Base-by-base conservation (phyloP, 2,113 vertebrate species). In the Daphoenositta chrysoptera region DNA sequence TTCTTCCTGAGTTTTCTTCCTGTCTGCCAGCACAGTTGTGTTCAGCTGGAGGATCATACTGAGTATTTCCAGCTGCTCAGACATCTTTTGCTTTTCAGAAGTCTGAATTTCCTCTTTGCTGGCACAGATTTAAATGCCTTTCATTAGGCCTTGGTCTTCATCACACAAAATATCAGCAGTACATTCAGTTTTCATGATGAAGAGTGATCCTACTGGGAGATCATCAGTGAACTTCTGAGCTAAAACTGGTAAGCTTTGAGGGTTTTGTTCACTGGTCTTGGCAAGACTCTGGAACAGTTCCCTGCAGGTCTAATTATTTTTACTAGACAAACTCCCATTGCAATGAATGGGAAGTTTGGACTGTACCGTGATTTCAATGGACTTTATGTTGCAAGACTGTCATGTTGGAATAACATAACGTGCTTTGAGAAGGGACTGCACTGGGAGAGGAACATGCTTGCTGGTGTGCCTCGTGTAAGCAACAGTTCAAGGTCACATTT, bases 231-330 rank as follows among this genome's bases (percentile, higher is more conserved):
- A 86, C 53, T 89, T 96, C 87, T 90, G 78, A 96, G 95, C 78
- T 96, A 95, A 96, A 96, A 91, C 87, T 91, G 90, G 91, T 90
- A 88, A 86, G 78, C 95, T 97, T 97, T 96, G 94, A 97, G 91
- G 58, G 56, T 81, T 95, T 95, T 92, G 91, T 89, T 95, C 86
- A 80, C 69, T 91, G 93, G 86, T 84, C 47, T 61, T 96, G 90
- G 94, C 83, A 96, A 94, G 87, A 79, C 72, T 75, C 58, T 91
- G 93, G 91, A 94, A 65, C 63, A 89, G 93, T 96, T 97, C 97
- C 96, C 97, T 96, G 91, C 93, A 96, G 96, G 89, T 97, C 75
- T 96, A 96, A 96, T 96, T 97, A 97, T 93, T 96, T 97, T 96
- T 93, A 83, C 91, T 76, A 97, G 86, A 86, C 76, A 88, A 91